Base-by-base conservation (phyloP, 2,113 vertebrate genomes). In the Amblyornis subalaris region DNA sequence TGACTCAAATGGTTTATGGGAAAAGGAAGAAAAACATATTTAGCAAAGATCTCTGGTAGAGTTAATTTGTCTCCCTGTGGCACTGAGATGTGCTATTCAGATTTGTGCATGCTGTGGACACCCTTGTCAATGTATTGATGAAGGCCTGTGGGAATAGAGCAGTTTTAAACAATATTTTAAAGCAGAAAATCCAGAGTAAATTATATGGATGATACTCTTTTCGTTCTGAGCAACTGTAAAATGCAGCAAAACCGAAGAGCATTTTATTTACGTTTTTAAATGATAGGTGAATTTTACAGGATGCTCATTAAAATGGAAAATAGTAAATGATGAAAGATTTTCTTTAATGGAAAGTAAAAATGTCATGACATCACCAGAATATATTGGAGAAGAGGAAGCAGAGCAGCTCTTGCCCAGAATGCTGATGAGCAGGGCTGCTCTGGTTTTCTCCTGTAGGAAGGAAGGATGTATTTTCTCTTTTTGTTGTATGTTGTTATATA, bases 381-480 rank as follows among this genome's bases (percentile, higher is more conserved):
- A 67, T 89, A 71, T 29, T 78, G 73, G 90, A 90, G 79, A 65
- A 40, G 9, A 42, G 31, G 86, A 80, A 69, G 58, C 74, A 55
- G 70, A 55, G 20, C 44, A 91, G 38, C 35, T 58, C 78, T 86
- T 75, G 53, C 58, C 61, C 71, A 44, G 88, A 91, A 91, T 85
- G 25, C 82, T 75, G 86, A 93, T 92, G 61, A 94, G 72, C 40
- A 35, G 21, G 13, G 47, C 57, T 77, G 38, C 76, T 87, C 2
- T 40, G 66, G 9, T 55, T 88, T 88, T 80, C 83, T 89, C 61
- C 57, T 51, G 40, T 35, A 71, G 55, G 57, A 87, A 66, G 72
- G 62, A 91, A 89, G 64, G 24, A 92, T 79, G 62, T 8, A 33
- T 95, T 94, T 96, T 94, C 22, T 57, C 64, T 90, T 86, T 92